Percentiles rank a stretch among this genome's conserved stretches.
phyloP scores from a whole-genome alignment of 2,888 invertebrate genomes.

The Alcis repandata region DNA sequence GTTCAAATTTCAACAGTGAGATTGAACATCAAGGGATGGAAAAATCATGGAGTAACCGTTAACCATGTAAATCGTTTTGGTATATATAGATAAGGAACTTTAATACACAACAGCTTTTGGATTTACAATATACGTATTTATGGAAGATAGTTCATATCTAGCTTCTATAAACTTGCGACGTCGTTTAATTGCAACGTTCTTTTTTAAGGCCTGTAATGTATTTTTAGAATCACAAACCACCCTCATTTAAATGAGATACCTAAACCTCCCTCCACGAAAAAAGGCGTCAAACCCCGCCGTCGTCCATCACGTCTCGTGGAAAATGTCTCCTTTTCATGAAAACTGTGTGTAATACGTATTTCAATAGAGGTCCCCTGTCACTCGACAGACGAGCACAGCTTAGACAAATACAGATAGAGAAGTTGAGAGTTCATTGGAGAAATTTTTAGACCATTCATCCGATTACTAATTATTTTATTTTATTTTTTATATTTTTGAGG shows the following conservation, averaged over 20 bases:
- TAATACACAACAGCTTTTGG: too few relatives aligned
- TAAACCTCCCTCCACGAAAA: conserved; percentile 27
- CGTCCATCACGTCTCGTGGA: conserved; percentile 62
- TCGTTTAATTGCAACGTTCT: too few relatives aligned
- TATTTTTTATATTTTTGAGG: too few relatives aligned
- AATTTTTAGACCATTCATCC: too few relatives aligned
- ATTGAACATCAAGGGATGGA: too few relatives aligned
- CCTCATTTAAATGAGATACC: conserved; percentile 15
- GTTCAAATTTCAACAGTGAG: too few relatives aligned
- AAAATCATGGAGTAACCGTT: too few relatives aligned
- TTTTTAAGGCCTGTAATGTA: background rate
- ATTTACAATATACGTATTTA: too few relatives aligned
- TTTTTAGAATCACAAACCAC: background rate
- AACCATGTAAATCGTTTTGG: background rate
- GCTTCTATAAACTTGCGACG: too few relatives aligned
- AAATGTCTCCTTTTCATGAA: conserved; percentile 53
- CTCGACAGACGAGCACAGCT: conserved; percentile 43
- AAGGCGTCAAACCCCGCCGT: conserved; percentile 41
- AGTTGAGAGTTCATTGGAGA: background rate
- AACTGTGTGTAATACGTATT: conserved; percentile 50
- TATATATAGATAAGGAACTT: too few relatives aligned
- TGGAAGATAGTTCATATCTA: too few relatives aligned
- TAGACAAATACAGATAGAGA: conserved; percentile 12
- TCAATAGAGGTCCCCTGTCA: conserved; percentile 67
- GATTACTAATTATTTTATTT: too few relatives aligned